Percentiles rank a stretch among this genome's conserved stretches.
These are phyloP conservation scores for Mythimna loreyi DNA, from an alignment of 2,888 invertebrate genomes.

Conservation along the genomic window DNA sequence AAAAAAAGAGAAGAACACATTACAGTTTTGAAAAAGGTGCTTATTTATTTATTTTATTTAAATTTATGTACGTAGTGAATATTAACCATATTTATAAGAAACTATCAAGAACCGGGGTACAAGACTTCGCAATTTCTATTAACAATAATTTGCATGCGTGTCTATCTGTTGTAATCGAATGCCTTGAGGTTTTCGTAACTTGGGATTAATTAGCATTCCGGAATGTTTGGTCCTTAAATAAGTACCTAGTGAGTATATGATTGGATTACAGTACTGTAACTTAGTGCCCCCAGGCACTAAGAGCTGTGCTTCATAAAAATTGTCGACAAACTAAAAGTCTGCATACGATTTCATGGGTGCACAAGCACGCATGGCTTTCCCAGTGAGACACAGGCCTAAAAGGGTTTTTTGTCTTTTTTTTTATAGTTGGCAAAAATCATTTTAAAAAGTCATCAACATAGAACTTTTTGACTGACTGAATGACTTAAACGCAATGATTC, in stretches of 20 bases:
- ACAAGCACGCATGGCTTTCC: too few relatives aligned
- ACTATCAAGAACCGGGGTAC: conserved; percentile 39
- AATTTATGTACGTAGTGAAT: conserved; percentile 43
- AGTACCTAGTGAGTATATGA: not conserved
- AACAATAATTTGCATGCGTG: conserved; percentile 70
- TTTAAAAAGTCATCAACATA: too few relatives aligned
- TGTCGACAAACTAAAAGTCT: too few relatives aligned
- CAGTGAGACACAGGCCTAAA: too few relatives aligned
- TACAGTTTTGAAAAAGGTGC: too few relatives aligned
- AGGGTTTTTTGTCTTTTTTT: too few relatives aligned
- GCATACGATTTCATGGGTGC: too few relatives aligned
- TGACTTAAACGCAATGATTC: not conserved
- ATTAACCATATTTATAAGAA: conserved; percentile 43
- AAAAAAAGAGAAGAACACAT: too few relatives aligned
- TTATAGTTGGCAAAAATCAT: too few relatives aligned
- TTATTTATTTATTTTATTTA: too few relatives aligned
- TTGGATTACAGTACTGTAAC: not conserved
- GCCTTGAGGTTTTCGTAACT: conserved; percentile 56
- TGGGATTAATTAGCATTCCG: conserved; percentile 57
- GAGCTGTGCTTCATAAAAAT: too few relatives aligned
- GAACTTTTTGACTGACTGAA: too few relatives aligned
- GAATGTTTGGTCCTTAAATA: conserved; percentile 32
- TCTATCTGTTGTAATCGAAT: conserved; percentile 51
- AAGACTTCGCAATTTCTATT: conserved; percentile 65
- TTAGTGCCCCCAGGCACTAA: not conserved